Base-by-base conservation (phyloP, 2,888 invertebrate genomes). In the Orgyia antiqua region DNA sequence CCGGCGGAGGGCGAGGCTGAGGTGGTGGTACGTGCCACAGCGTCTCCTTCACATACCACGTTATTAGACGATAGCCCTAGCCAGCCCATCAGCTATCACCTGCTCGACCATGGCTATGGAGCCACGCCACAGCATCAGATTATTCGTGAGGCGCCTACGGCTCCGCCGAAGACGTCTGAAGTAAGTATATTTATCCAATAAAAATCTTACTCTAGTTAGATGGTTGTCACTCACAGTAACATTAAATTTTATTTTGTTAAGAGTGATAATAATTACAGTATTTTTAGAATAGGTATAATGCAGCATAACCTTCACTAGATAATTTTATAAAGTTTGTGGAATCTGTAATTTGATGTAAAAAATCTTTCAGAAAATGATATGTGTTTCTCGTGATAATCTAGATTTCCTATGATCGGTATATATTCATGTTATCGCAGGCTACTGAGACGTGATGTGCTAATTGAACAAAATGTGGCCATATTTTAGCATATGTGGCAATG, bases 61-160 rank as follows among this genome's bases (percentile, higher is more conserved):
- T 72, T 84, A 49, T 59, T 83, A 56, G 82, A 82, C 32, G 84
- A 84, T 61, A 87, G 87, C 71, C 87, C 87, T 46, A 74, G 78
- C 61, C 87, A 87, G 67, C 77, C 87, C 54, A 82, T 89, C 58
- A 92, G 91, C 78, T 92, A 92, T 50, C 94, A 95, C 78, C 88
- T 95, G 58, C 88, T 94, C 57, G 95, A 95, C 76, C 95, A 95
- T 69, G 94, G 94, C 54, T 95, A 95, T 83, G 94, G 94, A 50
- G 93, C 93, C 59, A 93, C 94, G 46, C 93, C 94, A 41, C 90
- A 91, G 66, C 89, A 89, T 58, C 91, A 90, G 72, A 88, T 90
- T 51, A 86, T 89, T 60, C 86, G 87, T 44, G 87, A 88, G 75
- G 88, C 79, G 65, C 87, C 75, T 53, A 66, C 83, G 47, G 82